phyloP scores from a whole-genome alignment of 2,797 vertebrate species.

The Glossophaga mutica region DNA sequence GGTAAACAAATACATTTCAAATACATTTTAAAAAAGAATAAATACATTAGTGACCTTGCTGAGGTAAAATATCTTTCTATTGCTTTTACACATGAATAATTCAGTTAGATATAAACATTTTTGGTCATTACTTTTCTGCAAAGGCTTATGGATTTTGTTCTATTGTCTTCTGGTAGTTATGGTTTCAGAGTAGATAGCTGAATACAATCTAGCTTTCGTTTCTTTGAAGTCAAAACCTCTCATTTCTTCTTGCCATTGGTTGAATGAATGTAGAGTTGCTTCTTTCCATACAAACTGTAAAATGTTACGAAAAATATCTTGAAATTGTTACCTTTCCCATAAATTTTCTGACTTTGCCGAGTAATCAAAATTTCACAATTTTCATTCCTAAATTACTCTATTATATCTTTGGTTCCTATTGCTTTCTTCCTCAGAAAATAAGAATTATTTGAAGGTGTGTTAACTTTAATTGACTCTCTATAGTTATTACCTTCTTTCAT shows the following conservation, averaged over 20 bases:
- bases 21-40: not conserved
- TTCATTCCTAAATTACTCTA: conserved; percentile 15
- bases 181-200: not conserved
- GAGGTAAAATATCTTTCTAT: not conserved
- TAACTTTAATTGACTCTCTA: not conserved
- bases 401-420: not conserved
- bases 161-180: not conserved
- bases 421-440: conserved; percentile 3
- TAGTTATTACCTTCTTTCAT: not conserved
- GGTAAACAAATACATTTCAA: not conserved
- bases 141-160: not conserved
- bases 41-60: not conserved
- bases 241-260: not conserved
- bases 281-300: not conserved
- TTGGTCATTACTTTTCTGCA: conserved; percentile 6
- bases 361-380: not conserved
- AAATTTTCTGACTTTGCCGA: not conserved
- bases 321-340: not conserved
- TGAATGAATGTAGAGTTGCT: not conserved
- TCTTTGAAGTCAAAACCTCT: not conserved
- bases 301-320: not conserved
- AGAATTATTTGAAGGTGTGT: not conserved
- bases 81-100: not conserved
- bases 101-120: not conserved
- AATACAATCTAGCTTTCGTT: not conserved